Conservation (phyloP, 2,113 vertebrate genomes). For the Platysteira castanea region DNA sequence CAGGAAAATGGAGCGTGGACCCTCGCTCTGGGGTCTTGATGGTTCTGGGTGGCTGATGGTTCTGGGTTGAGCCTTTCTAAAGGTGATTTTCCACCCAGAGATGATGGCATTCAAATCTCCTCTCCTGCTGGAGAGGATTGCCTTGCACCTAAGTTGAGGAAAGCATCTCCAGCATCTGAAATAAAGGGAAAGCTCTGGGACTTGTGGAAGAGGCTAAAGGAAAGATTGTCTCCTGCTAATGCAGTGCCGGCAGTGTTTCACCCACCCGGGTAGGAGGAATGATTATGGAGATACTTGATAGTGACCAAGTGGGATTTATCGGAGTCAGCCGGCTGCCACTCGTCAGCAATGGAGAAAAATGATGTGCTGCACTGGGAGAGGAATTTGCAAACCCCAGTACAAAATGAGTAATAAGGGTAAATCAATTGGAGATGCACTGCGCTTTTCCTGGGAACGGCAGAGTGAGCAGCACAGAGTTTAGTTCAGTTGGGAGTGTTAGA, state of each 20-base stretch:
- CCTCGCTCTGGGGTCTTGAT: rapidly evolving
- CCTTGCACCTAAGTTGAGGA: background rate
- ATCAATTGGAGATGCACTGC: slow-evolving; percentile 15
- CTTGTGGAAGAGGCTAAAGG: background rate
- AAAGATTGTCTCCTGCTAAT: background rate
- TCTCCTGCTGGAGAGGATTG: background rate
- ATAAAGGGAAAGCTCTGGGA: background rate
- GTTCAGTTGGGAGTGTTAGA: background rate
- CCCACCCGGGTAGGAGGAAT: background rate
- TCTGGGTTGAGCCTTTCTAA: background rate
- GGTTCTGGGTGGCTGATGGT: background rate
- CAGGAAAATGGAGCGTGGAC: rapidly evolving
- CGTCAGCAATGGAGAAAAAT: background rate
- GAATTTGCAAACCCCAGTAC: slow-evolving; percentile 8
- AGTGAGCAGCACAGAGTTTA: background rate
- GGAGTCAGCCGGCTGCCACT: background rate
- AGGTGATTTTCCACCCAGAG: background rate
- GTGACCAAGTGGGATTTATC: slow-evolving; percentile 30
- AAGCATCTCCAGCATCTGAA: background rate
- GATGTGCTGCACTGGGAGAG: background rate
- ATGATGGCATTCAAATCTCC: background rate
- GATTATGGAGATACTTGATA: background rate
- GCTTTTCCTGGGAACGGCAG: background rate
- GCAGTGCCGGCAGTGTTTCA: background rate
- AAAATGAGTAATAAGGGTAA: slow-evolving; percentile 24